A percentile compares a stretch with the other conserved stretches of the same genome.
phyloP scores from a whole-genome alignment of 2,888 invertebrate genomes.

The Tolmerus cingulatus region DNA sequence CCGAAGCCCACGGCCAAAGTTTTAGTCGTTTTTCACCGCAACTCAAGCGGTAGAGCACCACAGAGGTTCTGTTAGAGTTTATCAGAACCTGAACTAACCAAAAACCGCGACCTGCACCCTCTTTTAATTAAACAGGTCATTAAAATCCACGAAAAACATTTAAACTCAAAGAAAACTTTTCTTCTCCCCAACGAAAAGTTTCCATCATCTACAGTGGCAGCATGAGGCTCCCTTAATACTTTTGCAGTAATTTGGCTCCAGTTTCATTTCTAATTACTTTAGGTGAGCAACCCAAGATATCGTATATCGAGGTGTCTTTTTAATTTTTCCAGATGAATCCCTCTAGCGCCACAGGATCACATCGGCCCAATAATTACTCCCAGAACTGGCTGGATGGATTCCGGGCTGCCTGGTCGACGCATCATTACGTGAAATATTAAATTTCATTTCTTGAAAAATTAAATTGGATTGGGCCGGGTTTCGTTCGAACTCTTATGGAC shows the following conservation, averaged over 20 bases:
- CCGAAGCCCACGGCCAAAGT: background rate
- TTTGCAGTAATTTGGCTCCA: background rate
- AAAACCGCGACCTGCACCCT: background rate
- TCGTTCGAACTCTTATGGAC: background rate
- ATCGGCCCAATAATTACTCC: background rate
- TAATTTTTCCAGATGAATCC: background rate
- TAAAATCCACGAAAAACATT: conserved; percentile 5
- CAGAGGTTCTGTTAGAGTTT: background rate
- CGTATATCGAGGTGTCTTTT: background rate
- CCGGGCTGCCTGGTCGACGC: background rate
- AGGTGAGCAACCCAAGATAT: background rate
- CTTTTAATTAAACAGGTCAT: background rate
- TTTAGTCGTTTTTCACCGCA: background rate
- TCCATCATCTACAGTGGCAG: background rate
- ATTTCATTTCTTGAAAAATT: conserved; percentile 1
- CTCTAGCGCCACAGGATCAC: background rate
- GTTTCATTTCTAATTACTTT: conserved; percentile 16
- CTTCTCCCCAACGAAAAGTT: background rate
- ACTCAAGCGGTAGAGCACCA: background rate
- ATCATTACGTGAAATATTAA: conserved; percentile 5
- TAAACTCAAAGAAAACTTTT: background rate
- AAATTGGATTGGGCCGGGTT: background rate
- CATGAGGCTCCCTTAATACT: background rate
- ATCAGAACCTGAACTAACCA: background rate
- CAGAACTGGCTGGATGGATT: background rate